Percentiles rank a stretch among this genome's conserved stretches.
phyloP scores from a whole-genome alignment of 1,140 invertebrate species.

The Lanistes nyassanus region DNA sequence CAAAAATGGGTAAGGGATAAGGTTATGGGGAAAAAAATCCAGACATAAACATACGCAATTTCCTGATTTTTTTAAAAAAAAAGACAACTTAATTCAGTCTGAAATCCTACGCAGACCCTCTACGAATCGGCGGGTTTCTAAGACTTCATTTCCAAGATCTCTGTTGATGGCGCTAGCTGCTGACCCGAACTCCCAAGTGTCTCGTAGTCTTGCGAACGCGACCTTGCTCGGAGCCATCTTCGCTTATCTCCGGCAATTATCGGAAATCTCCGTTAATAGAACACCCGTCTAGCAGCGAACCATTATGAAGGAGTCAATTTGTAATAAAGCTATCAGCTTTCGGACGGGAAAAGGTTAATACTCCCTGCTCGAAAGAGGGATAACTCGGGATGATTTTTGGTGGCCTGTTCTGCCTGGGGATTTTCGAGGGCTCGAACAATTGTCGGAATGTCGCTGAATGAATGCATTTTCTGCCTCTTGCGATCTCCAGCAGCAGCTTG shows the following conservation, averaged over 20 bases:
- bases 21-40: no score
- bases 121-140: not conserved
- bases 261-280: slow-evolving; percentile 27
- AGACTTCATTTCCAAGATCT: slow-evolving; percentile 7
- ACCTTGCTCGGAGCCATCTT: slow-evolving; percentile 23
- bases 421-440: not conserved
- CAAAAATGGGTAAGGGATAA: no score
- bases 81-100: not conserved
- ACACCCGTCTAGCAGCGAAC: slow-evolving; percentile 10
- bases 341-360: slow-evolving; percentile 15
- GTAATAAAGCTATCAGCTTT: slow-evolving; percentile 28
- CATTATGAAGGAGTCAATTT: slow-evolving; percentile 27
- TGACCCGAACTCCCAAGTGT: not conserved
- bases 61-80: not conserved
- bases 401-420: not conserved
- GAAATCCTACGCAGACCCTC: slow-evolving; percentile 9
- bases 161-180: not conserved
- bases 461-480: slow-evolving; percentile 8
- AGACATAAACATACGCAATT: no score
- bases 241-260: slow-evolving; percentile 28
- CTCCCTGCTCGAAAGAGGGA: slow-evolving; percentile 2
- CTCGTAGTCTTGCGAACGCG: slow-evolving; percentile 15
- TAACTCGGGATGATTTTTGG: slow-evolving; percentile 11
- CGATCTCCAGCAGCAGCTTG: slow-evolving; percentile 7
- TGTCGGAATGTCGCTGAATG: not conserved